Evolutionary conservation across 1,140 invertebrate species (phyloP).

Genomic region (Saccostrea echinata): DNA sequence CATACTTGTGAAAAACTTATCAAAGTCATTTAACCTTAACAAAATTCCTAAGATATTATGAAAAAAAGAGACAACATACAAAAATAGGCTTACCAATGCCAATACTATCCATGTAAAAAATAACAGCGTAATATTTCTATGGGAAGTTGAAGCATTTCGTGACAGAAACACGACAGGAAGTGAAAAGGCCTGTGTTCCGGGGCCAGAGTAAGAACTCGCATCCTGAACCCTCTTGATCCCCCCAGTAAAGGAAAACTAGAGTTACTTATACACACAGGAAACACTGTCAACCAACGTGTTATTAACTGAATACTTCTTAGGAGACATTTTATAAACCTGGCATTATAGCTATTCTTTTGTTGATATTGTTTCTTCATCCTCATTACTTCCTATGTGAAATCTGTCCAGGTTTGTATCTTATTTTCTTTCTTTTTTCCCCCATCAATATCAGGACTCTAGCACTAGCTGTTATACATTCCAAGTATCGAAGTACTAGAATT

Average conservation of each 20-base stretch:
- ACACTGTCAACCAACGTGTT: not conserved
- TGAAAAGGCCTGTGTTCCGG: not conserved
- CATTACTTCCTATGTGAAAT: not conserved
- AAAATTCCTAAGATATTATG: not conserved
- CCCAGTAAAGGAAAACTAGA: not conserved
- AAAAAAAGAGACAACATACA: not conserved
- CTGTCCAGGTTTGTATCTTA: not conserved
- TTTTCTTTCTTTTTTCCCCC: not conserved
- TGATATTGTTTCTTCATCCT: not conserved
- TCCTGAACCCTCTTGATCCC: conserved; percentile 26
- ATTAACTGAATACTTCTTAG: not conserved
- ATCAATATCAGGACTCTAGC: too few relatives aligned
- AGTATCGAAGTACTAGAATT: not conserved
- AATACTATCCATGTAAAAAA: not conserved
- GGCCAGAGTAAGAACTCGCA: conserved; percentile 8
- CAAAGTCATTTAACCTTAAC: not conserved
- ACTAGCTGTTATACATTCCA: too few relatives aligned
- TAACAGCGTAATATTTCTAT: not conserved
- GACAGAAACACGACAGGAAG: conserved; percentile 13
- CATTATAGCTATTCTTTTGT: not conserved
- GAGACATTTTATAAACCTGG: too few relatives aligned
- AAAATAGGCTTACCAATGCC: not conserved
- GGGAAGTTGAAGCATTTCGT: conserved; percentile 6
- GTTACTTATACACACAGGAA: not conserved
- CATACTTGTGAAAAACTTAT: not conserved